A percentile compares a stretch with the other conserved stretches of the same genome.
These are phyloP conservation scores for Seriola aureovittata DNA, from an alignment of 2,113 vertebrate genomes.

Conservation along the genomic window DNA sequence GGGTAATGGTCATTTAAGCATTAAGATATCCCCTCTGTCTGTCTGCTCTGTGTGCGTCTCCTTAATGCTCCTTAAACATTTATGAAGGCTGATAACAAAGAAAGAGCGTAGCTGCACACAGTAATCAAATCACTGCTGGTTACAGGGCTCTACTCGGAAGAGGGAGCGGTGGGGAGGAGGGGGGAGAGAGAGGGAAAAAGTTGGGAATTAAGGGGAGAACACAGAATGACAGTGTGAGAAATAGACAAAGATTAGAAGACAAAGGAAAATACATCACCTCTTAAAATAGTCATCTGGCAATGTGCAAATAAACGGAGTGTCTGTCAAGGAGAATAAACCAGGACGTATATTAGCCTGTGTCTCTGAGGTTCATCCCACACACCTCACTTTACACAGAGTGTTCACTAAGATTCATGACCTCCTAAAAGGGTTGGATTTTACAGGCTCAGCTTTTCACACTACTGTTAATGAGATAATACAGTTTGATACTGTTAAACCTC, in stretches of 20 bases:
- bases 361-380: constrained; percentile 1
- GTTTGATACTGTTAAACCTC: no score
- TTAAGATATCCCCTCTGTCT: constrained; percentile 72
- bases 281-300: constrained; percentile 49
- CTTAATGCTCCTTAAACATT: constrained; percentile 84
- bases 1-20: constrained; percentile 81
- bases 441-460: no score
- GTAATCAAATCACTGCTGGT: constrained; percentile 81
- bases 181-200: background rate
- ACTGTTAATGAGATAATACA: no score
- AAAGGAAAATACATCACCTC: constrained; percentile 58
- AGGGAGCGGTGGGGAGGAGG: background rate
- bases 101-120: constrained; percentile 60
- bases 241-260: constrained; percentile 54
- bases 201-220: constrained; percentile 22
- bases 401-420: no score
- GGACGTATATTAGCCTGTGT: constrained; percentile 12
- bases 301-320: constrained; percentile 49
- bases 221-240: constrained; percentile 59
- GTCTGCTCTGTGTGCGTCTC: constrained; percentile 67
- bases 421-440: no score
- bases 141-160: constrained; percentile 70
- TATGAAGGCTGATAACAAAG: constrained; percentile 84
- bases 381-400: constrained; percentile 10
- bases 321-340: constrained; percentile 53